phyloP scores from a whole-genome alignment of 2,797 vertebrate species.

The Natrix natrix region DNA sequence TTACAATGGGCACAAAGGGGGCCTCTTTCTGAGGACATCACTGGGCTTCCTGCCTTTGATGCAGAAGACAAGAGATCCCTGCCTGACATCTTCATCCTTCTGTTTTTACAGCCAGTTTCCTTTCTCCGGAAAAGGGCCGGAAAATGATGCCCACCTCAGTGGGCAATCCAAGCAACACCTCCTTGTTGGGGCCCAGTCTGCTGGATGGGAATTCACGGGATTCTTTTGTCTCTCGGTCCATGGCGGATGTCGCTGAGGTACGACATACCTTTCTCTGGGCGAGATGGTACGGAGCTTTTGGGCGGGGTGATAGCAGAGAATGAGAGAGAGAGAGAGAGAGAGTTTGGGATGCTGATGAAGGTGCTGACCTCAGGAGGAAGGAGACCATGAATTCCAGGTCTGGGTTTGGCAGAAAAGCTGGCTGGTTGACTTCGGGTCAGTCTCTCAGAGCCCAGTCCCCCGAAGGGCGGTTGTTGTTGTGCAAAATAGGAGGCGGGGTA shows the following conservation, averaged over 20 bases:
- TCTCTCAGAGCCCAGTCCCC: background rate
- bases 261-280: background rate
- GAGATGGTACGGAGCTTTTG: background rate
- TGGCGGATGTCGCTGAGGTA: slow-evolving; percentile 93
- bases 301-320: background rate
- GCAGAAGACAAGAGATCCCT: background rate
- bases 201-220: slow-evolving; percentile 96
- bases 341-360: background rate
- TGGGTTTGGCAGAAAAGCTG: background rate
- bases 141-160: slow-evolving; percentile 80
- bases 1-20: background rate
- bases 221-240: slow-evolving; percentile 92
- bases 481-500: too few species aligned
- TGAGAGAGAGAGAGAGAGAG: background rate
- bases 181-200: slow-evolving; percentile 89
- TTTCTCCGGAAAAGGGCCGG: slow-evolving; percentile 92
- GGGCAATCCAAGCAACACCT: slow-evolving; percentile 85
- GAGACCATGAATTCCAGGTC: background rate
- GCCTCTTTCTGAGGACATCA: background rate
- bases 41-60: background rate
- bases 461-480: too few species aligned
- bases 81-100: slow-evolving; percentile 12
- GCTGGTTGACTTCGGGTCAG: background rate
- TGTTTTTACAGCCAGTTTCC: slow-evolving; percentile 86
- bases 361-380: background rate